Evolutionary conservation across 2,113 vertebrate genomes (phyloP).

Genomic region (Platysteira castanea): DNA sequence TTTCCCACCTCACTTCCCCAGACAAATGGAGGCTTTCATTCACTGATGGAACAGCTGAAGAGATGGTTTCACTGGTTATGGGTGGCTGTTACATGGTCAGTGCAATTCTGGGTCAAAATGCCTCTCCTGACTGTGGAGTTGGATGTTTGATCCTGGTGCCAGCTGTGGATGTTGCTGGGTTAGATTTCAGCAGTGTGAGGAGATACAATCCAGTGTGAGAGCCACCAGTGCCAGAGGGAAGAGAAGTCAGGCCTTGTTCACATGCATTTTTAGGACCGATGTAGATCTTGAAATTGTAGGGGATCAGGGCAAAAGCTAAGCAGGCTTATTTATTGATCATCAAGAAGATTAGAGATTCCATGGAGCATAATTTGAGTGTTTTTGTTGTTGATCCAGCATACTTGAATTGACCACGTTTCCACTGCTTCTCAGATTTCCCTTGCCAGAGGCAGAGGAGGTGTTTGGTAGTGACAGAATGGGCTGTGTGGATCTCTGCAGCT

Average conservation of each 20-base stretch:
- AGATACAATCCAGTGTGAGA: not conserved
- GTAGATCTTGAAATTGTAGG: not conserved
- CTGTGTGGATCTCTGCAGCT: not conserved
- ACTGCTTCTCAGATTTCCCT: not conserved
- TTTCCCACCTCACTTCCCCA: not conserved
- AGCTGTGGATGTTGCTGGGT: not conserved
- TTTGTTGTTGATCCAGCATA: not conserved
- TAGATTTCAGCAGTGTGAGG: not conserved
- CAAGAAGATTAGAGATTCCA: not conserved
- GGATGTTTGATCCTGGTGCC: not conserved
- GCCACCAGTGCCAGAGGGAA: not conserved
- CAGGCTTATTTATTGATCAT: not conserved
- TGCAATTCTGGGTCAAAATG: not conserved
- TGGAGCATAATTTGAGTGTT: not conserved
- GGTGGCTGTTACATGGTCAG: not conserved
- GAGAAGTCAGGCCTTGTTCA: not conserved
- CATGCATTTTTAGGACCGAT: not conserved
- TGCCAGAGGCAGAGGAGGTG: not conserved
- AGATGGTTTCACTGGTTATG: not conserved
- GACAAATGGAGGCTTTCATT: not conserved
- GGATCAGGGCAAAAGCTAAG: not conserved
- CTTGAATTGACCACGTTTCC: not conserved
- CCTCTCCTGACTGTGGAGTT: not conserved
- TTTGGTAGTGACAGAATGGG: not conserved
- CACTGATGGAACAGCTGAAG: not conserved